Evolutionary conservation across 92 coral and sea anemone species (phyloP), one percentile per base, ranked within the genome.

Genomic region (Metridium senile): DNA sequence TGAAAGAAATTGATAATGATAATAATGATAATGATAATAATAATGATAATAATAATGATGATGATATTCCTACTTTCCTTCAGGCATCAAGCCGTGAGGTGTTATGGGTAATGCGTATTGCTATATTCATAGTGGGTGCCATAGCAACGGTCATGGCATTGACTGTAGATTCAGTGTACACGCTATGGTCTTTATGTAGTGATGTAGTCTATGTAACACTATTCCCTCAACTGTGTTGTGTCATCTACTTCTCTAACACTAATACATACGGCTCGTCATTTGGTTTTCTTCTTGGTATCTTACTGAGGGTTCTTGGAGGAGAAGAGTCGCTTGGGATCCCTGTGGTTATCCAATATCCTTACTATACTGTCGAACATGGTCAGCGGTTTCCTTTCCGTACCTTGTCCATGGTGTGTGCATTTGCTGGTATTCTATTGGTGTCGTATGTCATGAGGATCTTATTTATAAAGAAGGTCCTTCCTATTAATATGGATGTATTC

Each of bases 191-290:
- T 20, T 82, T 93, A 51, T 82, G 94, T 70, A 86, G 96, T 31
- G 98, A 93, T 51, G 71, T 90, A 29, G 74, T 82, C 66, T 88
- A 80, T 68, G 91, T 91, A 26, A 82, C 93, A 27, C 73, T 93
- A 25, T 93, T 93, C 82, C 93, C 96, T 8, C 98, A 93, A 78
- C 87, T 93, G 31, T 79, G 90, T 56, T 90, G 96, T 72, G 98
- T 93, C 23, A 85, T 93, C 81, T 88, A 89, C 85, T 18, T 93
- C 26, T 71, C 47, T 59, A 79, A 65, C 56, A 70, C 87, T 33
- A 93, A 93, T 54, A 91, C 92, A 1, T 93, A 93, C 67, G 96
- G 98, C 10, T 83, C 96, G 11, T 71, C 90, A 21, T 26, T 72
- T 57, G 98, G 96, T 8, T 93, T 87, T 69, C 43, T 93, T 23